Conservation (phyloP, 2,888 invertebrate genomes). For the Villa cingulata region DNA sequence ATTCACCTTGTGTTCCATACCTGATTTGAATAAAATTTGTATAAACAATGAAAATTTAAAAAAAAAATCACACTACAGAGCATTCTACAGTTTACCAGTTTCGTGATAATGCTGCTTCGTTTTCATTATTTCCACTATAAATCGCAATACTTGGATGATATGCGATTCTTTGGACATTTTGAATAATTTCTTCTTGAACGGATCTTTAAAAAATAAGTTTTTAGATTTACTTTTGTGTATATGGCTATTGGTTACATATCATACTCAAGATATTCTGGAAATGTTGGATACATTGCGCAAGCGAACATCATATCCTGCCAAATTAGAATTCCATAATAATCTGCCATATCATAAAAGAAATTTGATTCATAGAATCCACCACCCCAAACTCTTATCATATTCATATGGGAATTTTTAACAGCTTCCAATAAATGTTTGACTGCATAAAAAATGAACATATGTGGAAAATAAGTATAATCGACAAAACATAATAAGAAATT, state of each 20-base stretch:
- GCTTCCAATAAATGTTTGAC: slow-evolving; percentile 52
- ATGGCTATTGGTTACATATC: no score
- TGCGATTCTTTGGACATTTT: slow-evolving; percentile 69
- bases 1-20: slow-evolving; percentile 42
- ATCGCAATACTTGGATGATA: slow-evolving; percentile 76
- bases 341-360: slow-evolving; percentile 74
- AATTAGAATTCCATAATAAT: slow-evolving; percentile 77
- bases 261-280: slow-evolving; percentile 52
- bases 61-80: no score
- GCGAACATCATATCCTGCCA: slow-evolving; percentile 99
- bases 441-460: slow-evolving; percentile 15
- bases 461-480: background rate
- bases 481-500: background rate
- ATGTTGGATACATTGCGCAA: slow-evolving; percentile 83
- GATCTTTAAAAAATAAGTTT: slow-evolving; percentile 39
- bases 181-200: slow-evolving; percentile 60
- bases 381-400: slow-evolving; percentile 95
- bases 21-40: slow-evolving; percentile 22
- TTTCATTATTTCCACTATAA: slow-evolving; percentile 96
- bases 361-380: slow-evolving; percentile 93
- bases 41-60: background rate
- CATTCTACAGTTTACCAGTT: no score
- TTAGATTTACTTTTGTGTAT: no score
- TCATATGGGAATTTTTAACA: slow-evolving; percentile 69
- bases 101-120: slow-evolving; percentile 73